phyloP scores from a whole-genome alignment of 2,113 vertebrate species.

The Trochalopteron elliotii region DNA sequence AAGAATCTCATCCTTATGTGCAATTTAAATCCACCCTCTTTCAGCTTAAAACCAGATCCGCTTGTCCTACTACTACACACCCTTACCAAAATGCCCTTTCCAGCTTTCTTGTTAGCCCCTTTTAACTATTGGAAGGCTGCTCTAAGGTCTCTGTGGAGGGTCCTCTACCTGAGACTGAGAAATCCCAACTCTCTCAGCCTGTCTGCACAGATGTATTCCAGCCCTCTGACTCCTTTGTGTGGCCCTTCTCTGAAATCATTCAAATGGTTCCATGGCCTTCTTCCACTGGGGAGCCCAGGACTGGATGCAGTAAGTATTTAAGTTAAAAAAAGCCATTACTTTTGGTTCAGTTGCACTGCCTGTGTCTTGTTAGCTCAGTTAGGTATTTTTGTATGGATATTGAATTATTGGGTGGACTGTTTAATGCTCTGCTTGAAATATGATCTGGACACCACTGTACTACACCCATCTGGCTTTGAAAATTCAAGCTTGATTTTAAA shows the following conservation, averaged over 20 bases:
- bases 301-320: neutral
- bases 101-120: neutral
- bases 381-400: neutral
- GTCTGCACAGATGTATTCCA: neutral
- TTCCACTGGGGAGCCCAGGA: neutral
- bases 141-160: neutral
- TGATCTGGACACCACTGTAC: neutral
- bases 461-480: neutral
- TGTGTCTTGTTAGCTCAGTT: neutral
- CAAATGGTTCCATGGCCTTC: neutral
- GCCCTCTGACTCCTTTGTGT: neutral
- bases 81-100: neutral
- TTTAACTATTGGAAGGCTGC: neutral
- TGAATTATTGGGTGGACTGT: neutral
- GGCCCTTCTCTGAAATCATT: neutral
- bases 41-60: neutral
- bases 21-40: neutral
- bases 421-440: neutral
- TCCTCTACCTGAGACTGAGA: neutral
- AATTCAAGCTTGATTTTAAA: neutral
- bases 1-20: neutral
- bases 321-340: neutral
- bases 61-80: neutral
- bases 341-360: neutral
- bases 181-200: neutral